Conservation (phyloP, 2,888 invertebrate genomes). For the Adelphocoris suturalis region DNA sequence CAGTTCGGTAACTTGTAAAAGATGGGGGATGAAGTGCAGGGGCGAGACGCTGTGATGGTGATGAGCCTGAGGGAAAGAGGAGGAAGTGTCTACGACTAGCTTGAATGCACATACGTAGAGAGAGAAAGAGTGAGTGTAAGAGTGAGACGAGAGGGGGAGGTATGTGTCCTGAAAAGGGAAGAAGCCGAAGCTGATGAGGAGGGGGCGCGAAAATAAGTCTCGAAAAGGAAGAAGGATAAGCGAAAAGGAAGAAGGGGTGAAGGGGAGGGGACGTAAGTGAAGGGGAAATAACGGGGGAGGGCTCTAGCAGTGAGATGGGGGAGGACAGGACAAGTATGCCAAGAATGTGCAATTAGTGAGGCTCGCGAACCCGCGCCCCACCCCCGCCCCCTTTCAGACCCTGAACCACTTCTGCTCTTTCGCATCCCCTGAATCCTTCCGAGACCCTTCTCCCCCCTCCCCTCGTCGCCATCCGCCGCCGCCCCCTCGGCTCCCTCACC, state of each 20-base stretch:
- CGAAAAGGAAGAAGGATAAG: constrained; percentile 50
- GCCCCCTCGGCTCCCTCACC: constrained; percentile 78
- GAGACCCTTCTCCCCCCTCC: constrained; percentile 76
- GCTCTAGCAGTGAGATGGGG: neutral
- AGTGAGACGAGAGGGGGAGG: constrained; percentile 79
- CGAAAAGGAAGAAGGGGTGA: constrained; percentile 48
- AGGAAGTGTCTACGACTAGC: constrained; percentile 1
- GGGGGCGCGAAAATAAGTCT: constrained; percentile 62
- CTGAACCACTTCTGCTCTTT: constrained; percentile 50
- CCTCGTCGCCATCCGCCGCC: too few species aligned
- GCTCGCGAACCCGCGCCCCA: constrained; percentile 75
- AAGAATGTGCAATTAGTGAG: constrained; percentile 85
- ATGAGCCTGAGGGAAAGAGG: constrained; percentile 6
- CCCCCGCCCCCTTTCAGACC: constrained; percentile 16
- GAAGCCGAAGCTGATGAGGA: constrained; percentile 72
- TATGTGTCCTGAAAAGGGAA: constrained; percentile 75
- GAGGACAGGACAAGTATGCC: constrained; percentile 76
- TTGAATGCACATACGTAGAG: constrained; percentile 58
- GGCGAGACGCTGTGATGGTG: too few species aligned
- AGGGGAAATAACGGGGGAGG: neutral
- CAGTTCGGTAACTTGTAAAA: too few species aligned
- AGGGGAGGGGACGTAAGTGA: constrained; percentile 57
- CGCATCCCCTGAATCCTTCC: constrained; percentile 67
- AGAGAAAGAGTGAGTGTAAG: constrained; percentile 76
- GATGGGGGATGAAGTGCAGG: too few species aligned